phyloP scores from a whole-genome alignment of 2,888 invertebrate species.

The Cephus sareptanus region DNA sequence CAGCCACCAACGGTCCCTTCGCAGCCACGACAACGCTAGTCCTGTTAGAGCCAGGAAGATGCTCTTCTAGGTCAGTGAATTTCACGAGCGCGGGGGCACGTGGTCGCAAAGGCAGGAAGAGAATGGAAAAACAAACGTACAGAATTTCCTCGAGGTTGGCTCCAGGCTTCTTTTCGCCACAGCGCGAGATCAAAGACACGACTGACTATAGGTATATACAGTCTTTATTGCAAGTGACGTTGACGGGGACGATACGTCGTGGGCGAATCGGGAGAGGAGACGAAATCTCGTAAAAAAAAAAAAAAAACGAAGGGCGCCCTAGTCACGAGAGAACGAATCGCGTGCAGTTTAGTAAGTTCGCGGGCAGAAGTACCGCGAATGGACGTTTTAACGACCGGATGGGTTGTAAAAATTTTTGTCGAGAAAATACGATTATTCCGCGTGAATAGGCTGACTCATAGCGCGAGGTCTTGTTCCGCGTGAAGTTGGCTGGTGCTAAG shows the following conservation, averaged over 20 bases:
- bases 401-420: background rate
- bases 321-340: background rate
- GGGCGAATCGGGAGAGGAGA: background rate
- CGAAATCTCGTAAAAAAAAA: background rate
- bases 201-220: background rate
- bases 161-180: background rate
- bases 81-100: background rate
- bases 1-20: background rate
- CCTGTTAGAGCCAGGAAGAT: background rate
- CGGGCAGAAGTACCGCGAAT: rapidly evolving
- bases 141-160: background rate
- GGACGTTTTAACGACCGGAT: background rate
- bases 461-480: background rate
- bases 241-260: background rate
- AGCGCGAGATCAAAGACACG: background rate
- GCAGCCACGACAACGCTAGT: no score
- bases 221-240: background rate
- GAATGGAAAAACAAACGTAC: background rate
- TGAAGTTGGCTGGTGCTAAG: background rate
- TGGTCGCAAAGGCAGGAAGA: background rate
- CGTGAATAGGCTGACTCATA: background rate
- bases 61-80: background rate
- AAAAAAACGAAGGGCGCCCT: background rate
- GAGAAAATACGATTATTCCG: background rate
- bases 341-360: background rate